phyloP scores from a whole-genome alignment of 2,113 vertebrate genomes.

The Seriola quinqueradiata region DNA sequence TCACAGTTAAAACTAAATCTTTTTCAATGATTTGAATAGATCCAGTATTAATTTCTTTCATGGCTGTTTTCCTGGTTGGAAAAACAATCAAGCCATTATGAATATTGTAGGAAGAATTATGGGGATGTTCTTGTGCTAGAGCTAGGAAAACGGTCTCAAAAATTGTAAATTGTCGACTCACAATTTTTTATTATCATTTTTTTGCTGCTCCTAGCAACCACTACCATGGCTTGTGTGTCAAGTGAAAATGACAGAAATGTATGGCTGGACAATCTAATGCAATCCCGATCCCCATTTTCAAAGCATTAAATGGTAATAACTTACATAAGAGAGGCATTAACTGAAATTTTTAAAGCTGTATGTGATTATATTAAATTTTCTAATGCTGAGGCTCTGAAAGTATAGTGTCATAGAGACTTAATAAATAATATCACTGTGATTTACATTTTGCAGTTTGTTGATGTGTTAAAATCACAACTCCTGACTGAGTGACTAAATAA shows the following conservation, averaged over 20 bases:
- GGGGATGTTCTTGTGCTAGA: background rate
- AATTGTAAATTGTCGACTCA: background rate
- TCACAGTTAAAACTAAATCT: background rate
- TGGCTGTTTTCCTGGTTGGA: background rate
- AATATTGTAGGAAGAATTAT: background rate
- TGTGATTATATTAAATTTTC: slow-evolving; percentile 5
- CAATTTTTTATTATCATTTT: no score
- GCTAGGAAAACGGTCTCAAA: background rate
- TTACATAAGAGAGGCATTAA: background rate
- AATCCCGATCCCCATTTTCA: background rate
- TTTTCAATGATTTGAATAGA: background rate
- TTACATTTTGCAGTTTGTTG: slow-evolving; percentile 12
- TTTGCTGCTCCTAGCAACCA: background rate
- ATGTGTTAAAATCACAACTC: slow-evolving; percentile 35
- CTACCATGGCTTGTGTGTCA: background rate
- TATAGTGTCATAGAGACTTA: background rate
- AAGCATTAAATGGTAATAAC: background rate
- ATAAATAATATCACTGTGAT: slow-evolving; percentile 8
- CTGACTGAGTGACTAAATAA: slow-evolving; percentile 53
- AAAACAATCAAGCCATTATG: background rate
- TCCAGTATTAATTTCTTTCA: background rate
- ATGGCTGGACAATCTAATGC: background rate
- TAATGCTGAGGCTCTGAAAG: background rate
- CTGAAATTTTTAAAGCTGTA: background rate
- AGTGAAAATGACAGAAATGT: background rate